Evolutionary conservation across 2,888 invertebrate genomes (phyloP).

Genomic region (Melieria picta): DNA sequence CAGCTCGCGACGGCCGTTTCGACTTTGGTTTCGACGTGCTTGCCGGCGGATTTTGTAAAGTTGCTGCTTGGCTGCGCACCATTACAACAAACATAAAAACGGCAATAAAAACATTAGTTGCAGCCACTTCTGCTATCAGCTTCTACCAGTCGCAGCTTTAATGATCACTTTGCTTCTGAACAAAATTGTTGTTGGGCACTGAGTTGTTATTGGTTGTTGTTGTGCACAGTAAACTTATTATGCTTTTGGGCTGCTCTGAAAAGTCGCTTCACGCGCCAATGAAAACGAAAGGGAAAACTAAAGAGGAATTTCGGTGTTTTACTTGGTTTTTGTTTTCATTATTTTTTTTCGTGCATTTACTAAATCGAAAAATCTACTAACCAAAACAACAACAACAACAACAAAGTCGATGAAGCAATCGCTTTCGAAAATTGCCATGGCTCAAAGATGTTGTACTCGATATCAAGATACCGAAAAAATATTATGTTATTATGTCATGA

Average conservation of each 20-base stretch:
- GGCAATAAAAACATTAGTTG: neutral
- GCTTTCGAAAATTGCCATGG: too few species aligned
- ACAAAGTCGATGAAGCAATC: too few species aligned
- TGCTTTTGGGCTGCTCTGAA: too few species aligned
- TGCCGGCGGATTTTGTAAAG: slow-evolving; percentile 30
- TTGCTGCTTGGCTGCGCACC: slow-evolving; percentile 37
- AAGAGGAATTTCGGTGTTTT: neutral
- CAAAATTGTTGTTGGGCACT: neutral
- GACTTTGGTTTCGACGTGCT: slow-evolving; percentile 3
- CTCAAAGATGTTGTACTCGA: too few species aligned
- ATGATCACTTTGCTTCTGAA: slow-evolving; percentile 14
- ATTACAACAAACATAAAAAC: neutral
- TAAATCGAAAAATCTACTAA: too few species aligned
- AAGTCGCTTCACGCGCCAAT: slow-evolving; percentile 37
- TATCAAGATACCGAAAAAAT: too few species aligned
- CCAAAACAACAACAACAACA: too few species aligned
- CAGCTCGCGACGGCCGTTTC: too few species aligned
- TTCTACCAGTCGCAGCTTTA: neutral
- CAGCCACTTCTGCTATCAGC: neutral
- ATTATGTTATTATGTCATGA: too few species aligned
- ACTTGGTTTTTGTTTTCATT: too few species aligned
- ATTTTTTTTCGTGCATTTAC: too few species aligned
- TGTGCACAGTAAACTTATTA: neutral
- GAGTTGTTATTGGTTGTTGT: neutral
- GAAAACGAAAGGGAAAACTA: slow-evolving; percentile 39